Percentiles rank a stretch among this genome's conserved stretches.
Conservation (phyloP, 92 coral and sea anemone species). For the Epizoanthus scotinus region DNA sequence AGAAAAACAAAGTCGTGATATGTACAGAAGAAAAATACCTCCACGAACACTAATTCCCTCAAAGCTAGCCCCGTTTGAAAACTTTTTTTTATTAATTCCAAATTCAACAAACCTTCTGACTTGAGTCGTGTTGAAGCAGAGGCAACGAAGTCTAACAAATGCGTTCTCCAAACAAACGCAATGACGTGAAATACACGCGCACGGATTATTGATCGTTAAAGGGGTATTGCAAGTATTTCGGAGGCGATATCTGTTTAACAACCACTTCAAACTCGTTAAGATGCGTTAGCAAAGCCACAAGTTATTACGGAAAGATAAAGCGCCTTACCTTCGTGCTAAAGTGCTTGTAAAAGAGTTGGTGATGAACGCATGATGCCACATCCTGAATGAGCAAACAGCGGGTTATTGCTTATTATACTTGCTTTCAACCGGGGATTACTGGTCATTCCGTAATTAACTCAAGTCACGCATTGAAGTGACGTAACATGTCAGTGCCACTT, state of each 20-base stretch:
- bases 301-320: conserved; percentile 69
- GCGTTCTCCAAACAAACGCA: conserved; percentile 1
- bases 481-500: conserved; percentile 27
- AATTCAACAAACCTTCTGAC: conserved; percentile 17
- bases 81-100: conserved; percentile 3
- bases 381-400: conserved; percentile 29
- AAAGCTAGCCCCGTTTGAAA: not conserved
- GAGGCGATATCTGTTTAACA: conserved; percentile 17
- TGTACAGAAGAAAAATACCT: conserved; percentile 15
- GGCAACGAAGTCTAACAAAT: not conserved
- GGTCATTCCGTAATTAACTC: conserved; percentile 79
- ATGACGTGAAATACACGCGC: not conserved
- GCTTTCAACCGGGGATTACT: conserved; percentile 68
- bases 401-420: conserved; percentile 27
- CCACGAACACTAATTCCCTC: conserved; percentile 13
- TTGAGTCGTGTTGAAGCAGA: conserved; percentile 6
- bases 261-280: conserved; percentile 17
- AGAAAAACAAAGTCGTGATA: conserved; percentile 15
- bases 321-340: conserved; percentile 50
- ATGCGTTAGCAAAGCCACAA: not conserved
- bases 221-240: not conserved
- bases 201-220: conserved; percentile 38
- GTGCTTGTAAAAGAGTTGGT: conserved; percentile 23
- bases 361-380: conserved; percentile 29
- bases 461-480: conserved; percentile 75